Evolutionary conservation across 2,888 invertebrate species (phyloP).

Genomic region (Habrosyne pyritoides): DNA sequence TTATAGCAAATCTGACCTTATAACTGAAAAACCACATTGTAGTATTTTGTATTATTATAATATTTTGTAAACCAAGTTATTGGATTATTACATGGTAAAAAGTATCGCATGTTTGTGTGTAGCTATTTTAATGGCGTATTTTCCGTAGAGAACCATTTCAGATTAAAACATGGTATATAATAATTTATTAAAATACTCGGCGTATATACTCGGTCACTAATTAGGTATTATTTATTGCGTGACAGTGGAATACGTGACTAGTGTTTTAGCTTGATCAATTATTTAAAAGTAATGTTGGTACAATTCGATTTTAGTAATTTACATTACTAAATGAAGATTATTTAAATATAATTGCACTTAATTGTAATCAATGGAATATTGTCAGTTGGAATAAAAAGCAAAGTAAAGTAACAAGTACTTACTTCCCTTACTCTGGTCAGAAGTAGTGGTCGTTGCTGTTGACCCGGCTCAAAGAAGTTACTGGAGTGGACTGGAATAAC

Average conservation of each 20-base stretch:
- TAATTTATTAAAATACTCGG: neutral
- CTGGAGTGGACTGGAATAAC: no score
- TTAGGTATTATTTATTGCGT: constrained; percentile 9
- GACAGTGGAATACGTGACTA: constrained; percentile 8
- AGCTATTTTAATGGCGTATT: neutral
- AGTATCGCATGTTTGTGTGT: neutral
- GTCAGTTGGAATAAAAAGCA: no score
- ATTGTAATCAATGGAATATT: neutral
- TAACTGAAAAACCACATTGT: no score
- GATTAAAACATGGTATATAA: neutral
- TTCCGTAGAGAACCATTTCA: neutral
- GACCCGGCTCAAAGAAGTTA: no score
- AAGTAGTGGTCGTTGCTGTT: no score
- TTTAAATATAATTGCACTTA: constrained; percentile 5
- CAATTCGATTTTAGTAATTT: neutral
- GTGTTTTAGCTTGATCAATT: constrained; percentile 7
- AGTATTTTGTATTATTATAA: neutral
- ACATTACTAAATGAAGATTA: neutral
- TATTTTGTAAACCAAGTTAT: neutral
- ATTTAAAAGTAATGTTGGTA: constrained; percentile 7
- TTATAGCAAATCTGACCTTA: no score
- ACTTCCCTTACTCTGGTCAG: no score
- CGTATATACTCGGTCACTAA: constrained; percentile 1
- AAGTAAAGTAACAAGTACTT: no score
- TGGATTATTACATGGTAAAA: neutral